A percentile compares a stretch with the other conserved stretches of the same genome.
phyloP scores from a whole-genome alignment of 1,140 invertebrate species.

The Papilio dardanus region DNA sequence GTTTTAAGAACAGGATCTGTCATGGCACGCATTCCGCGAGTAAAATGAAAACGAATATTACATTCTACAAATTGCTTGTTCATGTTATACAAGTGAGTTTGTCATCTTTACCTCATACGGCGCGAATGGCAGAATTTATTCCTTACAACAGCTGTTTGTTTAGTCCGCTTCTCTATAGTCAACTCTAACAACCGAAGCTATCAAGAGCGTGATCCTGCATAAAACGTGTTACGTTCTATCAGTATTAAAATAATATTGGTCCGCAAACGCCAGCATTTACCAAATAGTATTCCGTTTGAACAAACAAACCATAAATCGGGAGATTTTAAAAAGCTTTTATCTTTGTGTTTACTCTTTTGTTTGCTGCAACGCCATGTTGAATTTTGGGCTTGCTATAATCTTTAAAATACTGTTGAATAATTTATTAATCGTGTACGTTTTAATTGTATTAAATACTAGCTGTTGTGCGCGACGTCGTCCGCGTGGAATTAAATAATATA shows the following conservation, averaged over 20 bases:
- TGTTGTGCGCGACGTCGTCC: no score
- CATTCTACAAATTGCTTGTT: no score
- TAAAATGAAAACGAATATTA: no score
- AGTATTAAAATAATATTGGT: slow-evolving; percentile 68
- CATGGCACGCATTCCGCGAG: no score
- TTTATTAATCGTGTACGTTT: neutral
- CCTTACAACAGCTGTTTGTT: no score
- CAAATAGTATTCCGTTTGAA: slow-evolving; percentile 61
- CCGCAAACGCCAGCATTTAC: slow-evolving; percentile 51
- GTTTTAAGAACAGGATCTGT: no score
- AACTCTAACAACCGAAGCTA: slow-evolving; percentile 41
- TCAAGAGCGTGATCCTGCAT: slow-evolving; percentile 53
- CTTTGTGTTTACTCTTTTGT: slow-evolving; percentile 76
- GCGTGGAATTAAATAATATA: no score
- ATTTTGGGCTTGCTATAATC: slow-evolving; percentile 46
- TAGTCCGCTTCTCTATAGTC: no score
- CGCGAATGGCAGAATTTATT: no score
- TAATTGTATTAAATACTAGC: neutral
- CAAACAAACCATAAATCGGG: slow-evolving; percentile 77
- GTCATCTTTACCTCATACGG: no score
- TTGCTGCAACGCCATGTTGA: slow-evolving; percentile 52
- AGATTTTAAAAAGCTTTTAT: slow-evolving; percentile 79
- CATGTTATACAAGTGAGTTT: no score
- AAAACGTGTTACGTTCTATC: slow-evolving; percentile 49
- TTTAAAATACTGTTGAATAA: slow-evolving; percentile 34